Base-by-base conservation (phyloP, 1,140 invertebrate species). In the Bombus vancouverensis region DNA sequence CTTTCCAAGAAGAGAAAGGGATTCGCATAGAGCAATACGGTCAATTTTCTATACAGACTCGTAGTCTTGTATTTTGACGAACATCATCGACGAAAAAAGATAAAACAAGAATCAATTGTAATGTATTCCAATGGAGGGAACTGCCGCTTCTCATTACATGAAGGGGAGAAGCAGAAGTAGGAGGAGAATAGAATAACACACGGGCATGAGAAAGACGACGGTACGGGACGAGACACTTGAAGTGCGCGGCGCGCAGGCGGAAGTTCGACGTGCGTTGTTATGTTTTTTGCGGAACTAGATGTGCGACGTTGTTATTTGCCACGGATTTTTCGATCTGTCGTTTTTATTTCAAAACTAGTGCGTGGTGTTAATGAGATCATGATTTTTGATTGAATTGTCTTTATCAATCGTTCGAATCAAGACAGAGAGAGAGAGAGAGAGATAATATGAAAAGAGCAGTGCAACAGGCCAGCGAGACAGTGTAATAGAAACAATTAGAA, bases 251-350 rank as follows among this genome's bases (percentile, higher is more conserved):
- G 65, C 37, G 34, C 59, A 22, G 42, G 4, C 62, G 3, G n/a
- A 77, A 68, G 18, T 22, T 68, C 25, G 34, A 22, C 18, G 32
- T n/a, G 28, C 18, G 34, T 71, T 85, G 76, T 85, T 72, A 42
- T 85, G 68, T 53, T 79, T 79, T 59, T 71, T 34, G n/a, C 65
- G 47, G 82, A 70, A 84, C 65, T 84, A 6, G 2, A 44, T 34
- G 18, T 34, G 37, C 47, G 65, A 34, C 28, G 22, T 57, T 13
- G 44, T 68, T 78, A 28, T 32, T 76, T 68, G 2, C 13, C 34
- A 18, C 2, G 25, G 53, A 47, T 39, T 47, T 47, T 42, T 39
- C 42, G 1, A 25, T 10, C 25, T 28, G 8, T 2, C 13, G 32
- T 39, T 42, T 37, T 4, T 8, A 3, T 44, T 53, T 15, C 15